phyloP scores from a whole-genome alignment of 1,140 invertebrate species.

The Bombus confusus region DNA sequence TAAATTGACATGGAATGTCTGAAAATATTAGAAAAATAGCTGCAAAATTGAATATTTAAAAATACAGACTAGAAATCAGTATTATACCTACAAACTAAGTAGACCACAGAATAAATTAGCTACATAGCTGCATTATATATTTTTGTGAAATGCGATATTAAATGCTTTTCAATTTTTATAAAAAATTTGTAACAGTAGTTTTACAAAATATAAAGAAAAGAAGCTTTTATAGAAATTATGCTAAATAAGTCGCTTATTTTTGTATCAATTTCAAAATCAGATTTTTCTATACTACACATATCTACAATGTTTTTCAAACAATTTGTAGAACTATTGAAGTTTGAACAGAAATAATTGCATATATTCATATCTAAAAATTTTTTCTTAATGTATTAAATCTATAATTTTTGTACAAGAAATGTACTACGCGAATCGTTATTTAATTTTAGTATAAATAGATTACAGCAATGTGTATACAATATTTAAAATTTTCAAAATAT shows the following conservation, averaged over 20 bases:
- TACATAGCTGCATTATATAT: constrained; percentile 1
- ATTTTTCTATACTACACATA: background rate
- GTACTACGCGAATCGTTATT: constrained; percentile 27
- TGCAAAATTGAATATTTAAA: constrained; percentile 37
- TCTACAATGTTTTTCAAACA: constrained; percentile 16
- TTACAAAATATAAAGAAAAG: constrained; percentile 25
- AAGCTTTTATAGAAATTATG: constrained; percentile 6
- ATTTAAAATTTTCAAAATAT: constrained; percentile 57
- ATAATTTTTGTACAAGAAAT: constrained; percentile 38
- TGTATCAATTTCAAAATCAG: constrained; percentile 12
- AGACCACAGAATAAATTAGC: constrained; percentile 47
- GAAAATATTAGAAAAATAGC: constrained; percentile 39
- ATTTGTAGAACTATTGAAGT: constrained; percentile 12
- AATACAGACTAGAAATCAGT: constrained; percentile 52
- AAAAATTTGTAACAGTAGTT: constrained; percentile 20
- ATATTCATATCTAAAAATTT: constrained; percentile 25
- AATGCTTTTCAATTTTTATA: background rate
- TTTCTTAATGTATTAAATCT: constrained; percentile 29
- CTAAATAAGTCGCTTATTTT: constrained; percentile 17
- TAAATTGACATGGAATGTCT: constrained; percentile 49
- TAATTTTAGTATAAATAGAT: constrained; percentile 48
- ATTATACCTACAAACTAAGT: constrained; percentile 41
- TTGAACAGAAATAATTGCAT: constrained; percentile 32
- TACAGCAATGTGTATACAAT: constrained; percentile 47
- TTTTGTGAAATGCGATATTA: constrained; percentile 26